phyloP scores from a whole-genome alignment of 2,113 vertebrate genomes.

The Cyanocitta stelleri region DNA sequence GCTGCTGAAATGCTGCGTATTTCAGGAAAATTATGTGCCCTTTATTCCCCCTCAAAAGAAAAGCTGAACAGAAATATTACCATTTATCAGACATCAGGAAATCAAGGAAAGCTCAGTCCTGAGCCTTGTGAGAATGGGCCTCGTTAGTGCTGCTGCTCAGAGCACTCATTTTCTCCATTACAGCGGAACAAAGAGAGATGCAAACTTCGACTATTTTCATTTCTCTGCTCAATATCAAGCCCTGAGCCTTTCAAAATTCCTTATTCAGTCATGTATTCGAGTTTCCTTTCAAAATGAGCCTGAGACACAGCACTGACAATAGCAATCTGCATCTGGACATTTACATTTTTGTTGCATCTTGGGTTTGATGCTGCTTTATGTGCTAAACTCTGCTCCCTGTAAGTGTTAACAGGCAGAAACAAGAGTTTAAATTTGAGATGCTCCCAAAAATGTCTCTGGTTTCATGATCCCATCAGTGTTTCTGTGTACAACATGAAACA shows the following conservation, averaged over 20 bases:
- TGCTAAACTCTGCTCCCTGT: not conserved
- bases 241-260: not conserved
- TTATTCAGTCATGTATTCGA: not conserved
- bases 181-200: not conserved
- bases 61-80: constrained; percentile 8
- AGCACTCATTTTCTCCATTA: constrained; percentile 29
- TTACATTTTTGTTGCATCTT: constrained; percentile 2
- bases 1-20: not conserved
- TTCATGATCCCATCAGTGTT: not conserved
- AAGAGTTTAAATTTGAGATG: not conserved
- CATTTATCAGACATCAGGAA: not conserved
- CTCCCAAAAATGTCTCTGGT: not conserved
- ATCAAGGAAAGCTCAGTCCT: not conserved
- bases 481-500: not conserved
- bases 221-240: not conserved
- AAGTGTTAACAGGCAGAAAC: not conserved
- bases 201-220: constrained; percentile 11
- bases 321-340: constrained; percentile 33
- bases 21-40: not conserved
- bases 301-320: not conserved
- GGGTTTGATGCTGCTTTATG: not conserved
- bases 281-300: constrained; percentile 4
- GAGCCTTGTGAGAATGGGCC: not conserved
- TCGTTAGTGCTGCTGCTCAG: constrained; percentile 10
- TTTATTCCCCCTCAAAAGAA: not conserved